These are phyloP conservation scores for Eupristina koningsbergeri DNA, from an alignment of 1,140 invertebrate species.

Conservation along the genomic window DNA sequence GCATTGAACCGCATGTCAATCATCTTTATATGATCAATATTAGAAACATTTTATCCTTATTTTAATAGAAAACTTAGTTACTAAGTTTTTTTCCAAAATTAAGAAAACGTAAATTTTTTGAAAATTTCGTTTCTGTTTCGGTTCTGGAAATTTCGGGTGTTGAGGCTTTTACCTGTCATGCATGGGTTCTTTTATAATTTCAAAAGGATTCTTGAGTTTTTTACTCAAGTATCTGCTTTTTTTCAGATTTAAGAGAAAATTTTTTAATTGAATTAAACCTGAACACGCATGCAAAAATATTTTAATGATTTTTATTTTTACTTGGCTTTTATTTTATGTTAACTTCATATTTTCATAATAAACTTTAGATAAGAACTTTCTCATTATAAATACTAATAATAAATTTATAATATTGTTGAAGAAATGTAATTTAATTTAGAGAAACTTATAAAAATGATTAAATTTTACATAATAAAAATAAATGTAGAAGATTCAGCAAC, in stretches of 20 bases:
- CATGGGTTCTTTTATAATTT: neutral
- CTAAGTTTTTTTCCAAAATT: neutral
- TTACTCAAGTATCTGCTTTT: neutral
- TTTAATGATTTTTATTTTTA: too few relatives aligned
- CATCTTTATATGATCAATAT: neutral
- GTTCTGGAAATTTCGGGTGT: neutral
- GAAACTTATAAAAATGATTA: neutral
- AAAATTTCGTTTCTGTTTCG: neutral
- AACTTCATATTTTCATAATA: neutral
- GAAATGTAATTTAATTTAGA: neutral
- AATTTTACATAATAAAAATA: neutral
- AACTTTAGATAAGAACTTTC: neutral
- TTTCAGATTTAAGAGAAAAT: too few relatives aligned
- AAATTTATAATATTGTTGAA: constrained; percentile 26
- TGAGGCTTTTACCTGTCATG: neutral
- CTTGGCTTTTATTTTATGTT: too few relatives aligned
- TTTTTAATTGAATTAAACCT: too few relatives aligned
- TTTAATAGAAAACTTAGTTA: neutral
- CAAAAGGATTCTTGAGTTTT: neutral
- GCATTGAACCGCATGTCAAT: neutral
- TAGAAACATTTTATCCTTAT: neutral
- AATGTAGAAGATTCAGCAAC: neutral
- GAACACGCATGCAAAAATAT: too few relatives aligned
- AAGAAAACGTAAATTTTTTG: neutral
- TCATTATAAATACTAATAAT: neutral